Base-by-base conservation (phyloP, 2,113 vertebrate genomes). In the Pantherophis guttatus region DNA sequence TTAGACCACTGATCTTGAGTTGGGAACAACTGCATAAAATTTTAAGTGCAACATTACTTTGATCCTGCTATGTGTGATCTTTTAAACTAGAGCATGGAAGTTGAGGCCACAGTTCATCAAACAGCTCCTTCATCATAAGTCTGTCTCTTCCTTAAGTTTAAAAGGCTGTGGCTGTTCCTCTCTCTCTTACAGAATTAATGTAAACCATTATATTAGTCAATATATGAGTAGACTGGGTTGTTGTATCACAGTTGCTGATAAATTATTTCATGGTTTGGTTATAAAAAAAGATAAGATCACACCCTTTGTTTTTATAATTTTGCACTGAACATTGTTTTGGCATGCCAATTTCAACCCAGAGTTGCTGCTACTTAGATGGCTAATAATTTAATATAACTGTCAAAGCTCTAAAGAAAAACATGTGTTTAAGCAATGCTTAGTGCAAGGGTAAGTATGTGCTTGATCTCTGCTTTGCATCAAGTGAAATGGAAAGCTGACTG, bases 391-490 rank as follows among this genome's bases (percentile, higher is more conserved):
- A 50, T 81, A 19, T 39, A 19, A 81, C 33, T 39, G 54, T 44
- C 90, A 86, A 13, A 52, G 54, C 13, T 48, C 0, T 0, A 0
- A 54, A 85, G 10, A 0, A 19, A 1, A 90, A 26, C 15, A 0
- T 44, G 87, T 81, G 48, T 91, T 91, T 62, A 54, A 44, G 54
- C 19, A 9, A 8, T 29, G 86, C 29, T 8, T 89, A 91, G 2
- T 58, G 44, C 94, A 90, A 81, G 90, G 21, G 19, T 70, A 87
- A 93, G 33, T 93, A 94, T 91, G 92, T 95, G 95, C 0, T 94
- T 94, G 29, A 59, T 91, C 94, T 59, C 13, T 0, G 21, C 5
- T 0, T 96, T 91, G 90, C 1, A 8, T 93, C 91, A 89, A 57
- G 81, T 87, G 88, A 95, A 94, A 96, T 50, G 50, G 70, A 2